Percentiles rank a stretch among this genome's conserved stretches.
These are phyloP conservation scores for Ardeotis arabs DNA, from an alignment of 2,113 vertebrate genomes.

Conservation along the genomic window DNA sequence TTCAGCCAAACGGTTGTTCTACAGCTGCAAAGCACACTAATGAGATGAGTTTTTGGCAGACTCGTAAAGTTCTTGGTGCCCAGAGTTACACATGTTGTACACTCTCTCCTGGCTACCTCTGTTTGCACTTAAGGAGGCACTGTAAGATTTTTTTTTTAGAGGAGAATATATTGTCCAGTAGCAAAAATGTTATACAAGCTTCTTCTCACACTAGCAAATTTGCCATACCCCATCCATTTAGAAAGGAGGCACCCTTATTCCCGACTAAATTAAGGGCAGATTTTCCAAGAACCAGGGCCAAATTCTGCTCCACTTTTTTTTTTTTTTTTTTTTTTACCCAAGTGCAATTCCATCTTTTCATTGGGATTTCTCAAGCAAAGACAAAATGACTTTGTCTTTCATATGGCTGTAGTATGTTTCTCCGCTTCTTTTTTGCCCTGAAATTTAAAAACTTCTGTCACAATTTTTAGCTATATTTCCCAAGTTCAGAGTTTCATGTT, in stretches of 20 bases:
- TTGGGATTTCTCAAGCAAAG: background rate
- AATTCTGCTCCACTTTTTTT: background rate
- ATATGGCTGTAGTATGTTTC: background rate
- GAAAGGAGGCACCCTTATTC: background rate
- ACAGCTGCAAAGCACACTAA: constrained; percentile 15
- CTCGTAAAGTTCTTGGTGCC: constrained; percentile 3
- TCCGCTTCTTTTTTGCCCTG: background rate
- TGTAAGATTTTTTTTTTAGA: constrained; percentile 7
- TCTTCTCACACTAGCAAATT: background rate
- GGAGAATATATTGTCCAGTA: constrained; percentile 5
- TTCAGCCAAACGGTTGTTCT: constrained; percentile 36
- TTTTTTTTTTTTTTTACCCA: background rate
- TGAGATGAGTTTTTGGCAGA: constrained; percentile 38
- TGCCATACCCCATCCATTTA: constrained; percentile 29
- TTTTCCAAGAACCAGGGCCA: constrained; percentile 35
- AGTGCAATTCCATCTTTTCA: background rate
- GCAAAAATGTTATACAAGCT: background rate
- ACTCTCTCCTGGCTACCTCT: constrained; percentile 8
- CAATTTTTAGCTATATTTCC: constrained; percentile 8
- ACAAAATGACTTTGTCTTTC: background rate
- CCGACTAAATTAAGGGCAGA: background rate
- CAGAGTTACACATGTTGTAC: constrained; percentile 30
- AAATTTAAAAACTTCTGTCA: constrained; percentile 18
- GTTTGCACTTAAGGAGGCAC: constrained; percentile 31
- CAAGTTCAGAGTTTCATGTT: background rate